Percentiles rank a stretch among this genome's conserved stretches.
phyloP scores from a whole-genome alignment of 2,888 invertebrate species.

The Trachelus tabidus region DNA sequence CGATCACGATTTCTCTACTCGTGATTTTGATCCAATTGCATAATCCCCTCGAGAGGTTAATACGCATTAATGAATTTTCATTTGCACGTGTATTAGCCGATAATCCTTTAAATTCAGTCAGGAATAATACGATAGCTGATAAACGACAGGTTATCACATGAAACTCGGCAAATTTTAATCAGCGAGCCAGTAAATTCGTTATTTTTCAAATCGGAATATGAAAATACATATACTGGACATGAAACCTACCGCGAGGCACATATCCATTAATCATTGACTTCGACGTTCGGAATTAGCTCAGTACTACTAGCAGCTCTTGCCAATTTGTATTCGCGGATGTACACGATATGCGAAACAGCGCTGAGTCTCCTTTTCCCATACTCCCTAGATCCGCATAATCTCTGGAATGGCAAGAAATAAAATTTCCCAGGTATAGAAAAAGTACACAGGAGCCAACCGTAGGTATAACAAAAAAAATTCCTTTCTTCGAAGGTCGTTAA shows the following conservation, averaged over 20 bases:
- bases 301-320: neutral
- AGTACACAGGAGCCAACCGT: no score
- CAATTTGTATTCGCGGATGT: neutral
- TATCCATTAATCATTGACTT: neutral
- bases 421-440: neutral
- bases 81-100: no score
- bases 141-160: neutral
- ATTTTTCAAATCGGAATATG: neutral
- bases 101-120: neutral
- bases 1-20: neutral
- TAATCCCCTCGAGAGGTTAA: neutral
- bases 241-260: neutral
- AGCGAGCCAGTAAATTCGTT: neutral
- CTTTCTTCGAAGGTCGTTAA: no score
- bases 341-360: neutral
- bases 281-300: neutral
- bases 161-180: neutral
- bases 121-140: neutral
- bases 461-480: no score
- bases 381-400: neutral
- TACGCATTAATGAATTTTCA: neutral
- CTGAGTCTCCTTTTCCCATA: neutral
- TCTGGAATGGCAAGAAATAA: neutral
- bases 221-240: neutral
- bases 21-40: neutral